Base-by-base conservation (phyloP, 2,797 vertebrate genomes). In the Champsocephalus gunnari region DNA sequence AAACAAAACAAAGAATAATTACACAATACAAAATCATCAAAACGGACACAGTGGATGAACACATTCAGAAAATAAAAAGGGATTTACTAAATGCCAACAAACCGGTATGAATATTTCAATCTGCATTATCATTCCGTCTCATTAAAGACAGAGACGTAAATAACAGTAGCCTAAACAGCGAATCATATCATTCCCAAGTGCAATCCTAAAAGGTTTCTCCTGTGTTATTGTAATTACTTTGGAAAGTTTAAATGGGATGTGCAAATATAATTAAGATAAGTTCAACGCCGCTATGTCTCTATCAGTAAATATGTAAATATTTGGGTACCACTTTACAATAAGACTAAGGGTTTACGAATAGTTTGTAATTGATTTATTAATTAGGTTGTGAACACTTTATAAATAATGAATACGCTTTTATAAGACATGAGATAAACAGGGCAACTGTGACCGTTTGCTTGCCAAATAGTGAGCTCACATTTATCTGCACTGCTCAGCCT, bases 51-150 rank as follows among this genome's bases (percentile, higher is more conserved):
- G 75, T 19, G 60, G 65, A 66, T 75, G 77, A 83, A 55, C 79
- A 77, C 77, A 73, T 83, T 87, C 79, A 85, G 19, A 16, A n/a
- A 66, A 68, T 68, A 58, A 77, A 77, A 80, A 65, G 48, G 51
- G 63, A 74, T 24, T 60, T 60, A 79, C 9, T 63, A 88, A 89
- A 90, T 83, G 84, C 59, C 89, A 86, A 73, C 71, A 83, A 84
- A 79, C 73, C 19, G 41, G 69, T 76, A 71, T 70, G 79, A 83
- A 88, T 66, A 64, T 54, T 56, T 74, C 76, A 83, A 64, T 83
- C 58, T 74, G 62, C 70, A 41, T 67, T 49, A 78, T 87, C 56
- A 80, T 83, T 85, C 73, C 62, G 69, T 58, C 43, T 58, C 65
- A 85, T 81, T 82, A 62, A 60, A 69, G 28, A 75, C 53, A 41